Base-by-base conservation (phyloP, 2,888 invertebrate genomes). In the Apodemia mormo region DNA sequence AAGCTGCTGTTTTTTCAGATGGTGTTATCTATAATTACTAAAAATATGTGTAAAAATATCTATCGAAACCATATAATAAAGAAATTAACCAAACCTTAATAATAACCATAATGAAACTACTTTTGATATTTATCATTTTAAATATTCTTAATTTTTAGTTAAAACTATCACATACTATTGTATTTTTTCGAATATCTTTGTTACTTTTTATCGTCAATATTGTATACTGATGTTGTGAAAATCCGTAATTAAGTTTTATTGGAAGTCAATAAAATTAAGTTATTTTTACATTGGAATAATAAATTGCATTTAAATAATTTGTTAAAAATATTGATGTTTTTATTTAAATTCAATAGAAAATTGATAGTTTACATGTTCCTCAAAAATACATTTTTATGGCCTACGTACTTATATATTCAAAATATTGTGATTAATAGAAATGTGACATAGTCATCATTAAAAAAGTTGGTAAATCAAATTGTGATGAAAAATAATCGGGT, bases 341-440 rank as follows among this genome's bases (percentile, higher is more conserved):
- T 12, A 29, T 29, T 29, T 30, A 58, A 29, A 58, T 14, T 29
- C 10, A 61, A 30, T 61, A 61, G 12, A 29, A 4, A 61, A 61
- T 30, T 30, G 5, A 58, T 29, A 56, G 7, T 56, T 22, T 29
- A 29, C 30, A 58, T 58, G 58, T 58, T 58, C 58, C 58, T 58
- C 10, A 58, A 58, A 58, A 30, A 58, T 58, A 12, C 58, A 58
- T 30, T 30, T 58, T 30, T 12, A 58, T 58, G 58, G 58, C 58
- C 58, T 58, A 58, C 56, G 7, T 12, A 45, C 2, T 56, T 52
- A 58, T 58, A 58, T 58, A 12, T 12, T 30, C 30, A 30, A 30
- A 58, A 58, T 30, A 58, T 29, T 30, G 58, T 58, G 58, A 58
- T 58, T 30, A 58, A 12, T 58, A 58, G 58, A 58, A 1, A 30